Percentiles rank a stretch among this genome's conserved stretches.
Conservation (phyloP, 2,888 invertebrate species). For the Orthosia incerta region DNA sequence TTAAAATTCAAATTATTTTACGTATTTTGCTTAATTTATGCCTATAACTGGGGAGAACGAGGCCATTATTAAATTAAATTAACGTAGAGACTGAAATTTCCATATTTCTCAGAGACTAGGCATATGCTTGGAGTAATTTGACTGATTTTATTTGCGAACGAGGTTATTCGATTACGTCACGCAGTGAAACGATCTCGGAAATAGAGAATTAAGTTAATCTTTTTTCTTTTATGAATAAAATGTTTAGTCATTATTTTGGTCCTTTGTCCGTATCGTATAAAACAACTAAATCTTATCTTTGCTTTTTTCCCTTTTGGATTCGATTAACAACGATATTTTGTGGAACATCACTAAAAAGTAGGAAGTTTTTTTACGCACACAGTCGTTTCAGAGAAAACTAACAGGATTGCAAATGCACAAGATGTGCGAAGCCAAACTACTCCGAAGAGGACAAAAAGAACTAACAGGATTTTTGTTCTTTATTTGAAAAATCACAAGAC, state of each 20-base stretch:
- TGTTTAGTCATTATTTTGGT: not conserved
- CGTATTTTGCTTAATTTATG: slow-evolving; percentile 68
- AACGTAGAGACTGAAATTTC: slow-evolving; percentile 65
- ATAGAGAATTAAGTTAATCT: slow-evolving; percentile 8
- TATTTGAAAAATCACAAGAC: too few species aligned
- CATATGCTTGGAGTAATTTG: slow-evolving; percentile 59
- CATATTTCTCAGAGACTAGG: slow-evolving; percentile 65
- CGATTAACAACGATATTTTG: not conserved
- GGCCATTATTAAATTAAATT: slow-evolving; percentile 72
- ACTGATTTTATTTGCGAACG: slow-evolving; percentile 61
- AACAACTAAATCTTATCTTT: not conserved
- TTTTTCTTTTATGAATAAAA: not conserved
- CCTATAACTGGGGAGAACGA: slow-evolving; percentile 60
- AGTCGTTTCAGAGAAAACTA: not conserved
- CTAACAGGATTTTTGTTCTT: too few species aligned
- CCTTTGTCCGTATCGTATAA: not conserved
- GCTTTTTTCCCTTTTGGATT: not conserved
- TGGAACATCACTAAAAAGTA: too few species aligned
- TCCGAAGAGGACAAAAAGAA: too few species aligned
- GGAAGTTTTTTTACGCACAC: not conserved
- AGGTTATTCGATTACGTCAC: slow-evolving; percentile 38
- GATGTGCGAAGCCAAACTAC: too few species aligned
- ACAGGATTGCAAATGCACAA: too few species aligned
- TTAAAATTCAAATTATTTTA: slow-evolving; percentile 69
- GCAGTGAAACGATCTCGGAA: slow-evolving; percentile 11